Conservation (phyloP, 2,888 invertebrate genomes). For the Sesia bembeciformis region DNA sequence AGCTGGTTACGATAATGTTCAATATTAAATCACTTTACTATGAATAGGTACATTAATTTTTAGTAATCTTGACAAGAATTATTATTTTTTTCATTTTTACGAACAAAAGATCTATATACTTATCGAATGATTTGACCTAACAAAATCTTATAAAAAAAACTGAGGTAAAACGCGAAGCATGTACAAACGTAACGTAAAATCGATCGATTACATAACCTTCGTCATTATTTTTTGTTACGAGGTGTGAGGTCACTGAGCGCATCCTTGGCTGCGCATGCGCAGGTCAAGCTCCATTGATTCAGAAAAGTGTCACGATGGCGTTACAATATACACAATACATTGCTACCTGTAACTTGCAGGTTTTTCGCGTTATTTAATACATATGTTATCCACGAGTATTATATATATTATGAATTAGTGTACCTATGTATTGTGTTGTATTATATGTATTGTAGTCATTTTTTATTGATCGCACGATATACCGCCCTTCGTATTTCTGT, state of each 20-base stretch:
- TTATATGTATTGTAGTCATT: neutral
- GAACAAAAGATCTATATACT: no score
- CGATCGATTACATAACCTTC: conserved; percentile 3
- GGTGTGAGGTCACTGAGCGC: conserved; percentile 1
- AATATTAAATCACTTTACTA: no score
- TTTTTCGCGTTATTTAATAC: neutral
- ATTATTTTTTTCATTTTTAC: no score
- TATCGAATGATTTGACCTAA: no score
- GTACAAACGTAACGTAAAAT: conserved; percentile 1
- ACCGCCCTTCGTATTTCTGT: no score
- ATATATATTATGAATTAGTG: no score
- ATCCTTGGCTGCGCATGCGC: neutral
- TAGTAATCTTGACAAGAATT: no score
- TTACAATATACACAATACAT: neutral
- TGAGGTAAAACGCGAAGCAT: neutral
- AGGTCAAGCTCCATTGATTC: neutral
- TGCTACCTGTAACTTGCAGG: neutral
- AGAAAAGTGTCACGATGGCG: neutral
- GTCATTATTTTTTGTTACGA: conserved; percentile 4
- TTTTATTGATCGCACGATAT: no score
- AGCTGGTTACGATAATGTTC: no score
- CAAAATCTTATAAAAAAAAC: no score
- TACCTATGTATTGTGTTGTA: neutral
- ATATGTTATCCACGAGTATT: neutral
- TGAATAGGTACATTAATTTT: no score